Evolutionary conservation across 2,888 invertebrate genomes (phyloP), one percentile per base, ranked within the genome.

Genomic region (Keiferia lycopersicella): DNA sequence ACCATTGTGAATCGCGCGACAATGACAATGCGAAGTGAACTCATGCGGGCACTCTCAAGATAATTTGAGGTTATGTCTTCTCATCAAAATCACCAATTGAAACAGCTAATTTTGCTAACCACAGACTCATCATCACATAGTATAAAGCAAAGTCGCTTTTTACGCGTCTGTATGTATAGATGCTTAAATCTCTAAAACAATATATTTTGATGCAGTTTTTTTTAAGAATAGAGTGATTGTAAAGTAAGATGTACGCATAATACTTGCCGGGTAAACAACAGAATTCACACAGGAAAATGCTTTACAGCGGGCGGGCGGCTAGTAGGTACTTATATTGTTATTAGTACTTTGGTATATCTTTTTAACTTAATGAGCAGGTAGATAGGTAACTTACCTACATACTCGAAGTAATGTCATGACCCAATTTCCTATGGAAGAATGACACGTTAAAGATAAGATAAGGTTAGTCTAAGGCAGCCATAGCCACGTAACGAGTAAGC

Each of bases 1-100:
- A 86, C 81, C 73, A 77, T 82, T 87, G 83, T 83, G 78, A 82
- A 81, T 80, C 20, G 61, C 69, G 80, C 82, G 86, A 81, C 83
- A 84, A 81, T 81, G 75, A 72, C 76, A 73, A 70, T 78, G 72
- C 73, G 73, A 68, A 70, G 67, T 77, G 74, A 82, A 76, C 73
- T 83, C 81, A 88, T 88, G 87, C 88, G 88, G 88, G 61, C 50
- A 61, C 30, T 48, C n/a, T 61, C 41, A 50, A 61, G 59, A 60
- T 63, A 59, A 64, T 59, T 34, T 34, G 51, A 50, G 41, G n/a
- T 39, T 39, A 16, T 50, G 30, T 61, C 45, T 61, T 45, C 34
- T 61, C 18, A 20, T 20, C 14, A 39, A 53, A 48, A 18, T 10
- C n/a, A n/a, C 8, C 48, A 48, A 18, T 18, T 48, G 10, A 18